phyloP scores from a whole-genome alignment of 2,888 invertebrate species.

The Hydriomena furcata region DNA sequence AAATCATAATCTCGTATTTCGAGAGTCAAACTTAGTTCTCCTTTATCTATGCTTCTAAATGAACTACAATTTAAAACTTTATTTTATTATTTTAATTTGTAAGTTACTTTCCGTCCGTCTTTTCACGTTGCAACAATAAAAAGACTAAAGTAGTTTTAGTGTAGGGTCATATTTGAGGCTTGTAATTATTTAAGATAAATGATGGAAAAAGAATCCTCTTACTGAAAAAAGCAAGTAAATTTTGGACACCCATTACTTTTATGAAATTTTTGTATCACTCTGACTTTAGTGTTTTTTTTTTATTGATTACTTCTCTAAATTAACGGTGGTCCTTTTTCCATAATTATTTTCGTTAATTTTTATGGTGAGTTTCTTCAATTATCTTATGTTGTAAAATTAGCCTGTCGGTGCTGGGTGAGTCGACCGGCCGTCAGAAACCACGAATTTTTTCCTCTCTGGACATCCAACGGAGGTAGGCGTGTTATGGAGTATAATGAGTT shows the following conservation, averaged over 20 bases:
- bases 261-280: not conserved
- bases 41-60: too few relatives aligned
- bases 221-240: too few relatives aligned
- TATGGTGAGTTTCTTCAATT: conserved; percentile 39
- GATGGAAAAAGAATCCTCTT: conserved; percentile 7
- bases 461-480: conserved; percentile 75
- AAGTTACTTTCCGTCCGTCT: too few relatives aligned
- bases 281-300: not conserved
- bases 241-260: not conserved
- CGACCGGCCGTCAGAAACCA: conserved; percentile 75
- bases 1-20: too few relatives aligned
- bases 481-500: conserved; percentile 15
- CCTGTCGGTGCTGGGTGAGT: conserved; percentile 77
- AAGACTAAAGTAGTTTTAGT: conserved; percentile 1
- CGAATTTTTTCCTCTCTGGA: conserved; percentile 80
- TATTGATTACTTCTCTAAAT: too few relatives aligned
- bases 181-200: conserved; percentile 7
- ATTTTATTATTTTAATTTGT: too few relatives aligned
- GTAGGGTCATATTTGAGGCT: conserved; percentile 7
- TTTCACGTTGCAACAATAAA: conserved; percentile 40
- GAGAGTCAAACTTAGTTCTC: too few relatives aligned
- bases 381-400: conserved; percentile 57
- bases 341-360: not conserved
- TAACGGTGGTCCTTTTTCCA: not conserved
- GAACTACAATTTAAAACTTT: too few relatives aligned